Evolutionary conservation across 2,797 vertebrate species (phyloP).

Genomic region (Pitangus sulphuratus): DNA sequence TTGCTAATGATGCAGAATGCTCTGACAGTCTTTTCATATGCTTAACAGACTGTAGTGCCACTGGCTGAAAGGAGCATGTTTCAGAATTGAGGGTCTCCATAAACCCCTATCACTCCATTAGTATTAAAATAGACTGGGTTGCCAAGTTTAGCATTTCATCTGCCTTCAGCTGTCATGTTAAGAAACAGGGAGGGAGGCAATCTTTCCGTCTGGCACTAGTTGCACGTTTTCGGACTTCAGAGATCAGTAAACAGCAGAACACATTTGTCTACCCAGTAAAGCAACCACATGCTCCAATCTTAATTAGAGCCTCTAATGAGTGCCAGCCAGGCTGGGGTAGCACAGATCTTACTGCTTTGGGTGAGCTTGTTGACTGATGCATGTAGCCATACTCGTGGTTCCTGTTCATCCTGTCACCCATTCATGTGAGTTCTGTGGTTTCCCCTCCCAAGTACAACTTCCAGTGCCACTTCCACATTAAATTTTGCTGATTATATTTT

Average conservation of each 20-base stretch:
- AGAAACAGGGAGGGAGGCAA: not conserved
- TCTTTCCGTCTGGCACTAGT: not conserved
- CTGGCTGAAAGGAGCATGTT: not conserved
- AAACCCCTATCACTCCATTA: not conserved
- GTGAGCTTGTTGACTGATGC: not conserved
- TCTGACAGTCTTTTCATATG: not conserved
- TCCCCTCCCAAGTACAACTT: not conserved
- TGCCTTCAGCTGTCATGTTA: not conserved
- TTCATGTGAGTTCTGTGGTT: not conserved
- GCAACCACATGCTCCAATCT: not conserved
- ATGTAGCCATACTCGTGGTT: fast-evolving
- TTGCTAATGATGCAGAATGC: not conserved
- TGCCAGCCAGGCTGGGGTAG: not conserved
- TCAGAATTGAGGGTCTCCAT: not conserved
- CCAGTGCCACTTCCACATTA: not conserved
- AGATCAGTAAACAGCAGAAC: constrained; percentile 14
- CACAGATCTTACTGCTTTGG: not conserved
- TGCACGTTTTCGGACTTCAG: not conserved
- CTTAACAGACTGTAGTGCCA: not conserved
- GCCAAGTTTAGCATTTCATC: not conserved
- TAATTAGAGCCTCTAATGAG: not conserved
- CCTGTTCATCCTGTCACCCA: not conserved
- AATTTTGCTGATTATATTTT: constrained; percentile 3
- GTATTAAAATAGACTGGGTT: not conserved
- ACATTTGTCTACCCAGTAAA: not conserved